Conservation (phyloP, 1,140 invertebrate species). For the Drosophila nebulosa region DNA sequence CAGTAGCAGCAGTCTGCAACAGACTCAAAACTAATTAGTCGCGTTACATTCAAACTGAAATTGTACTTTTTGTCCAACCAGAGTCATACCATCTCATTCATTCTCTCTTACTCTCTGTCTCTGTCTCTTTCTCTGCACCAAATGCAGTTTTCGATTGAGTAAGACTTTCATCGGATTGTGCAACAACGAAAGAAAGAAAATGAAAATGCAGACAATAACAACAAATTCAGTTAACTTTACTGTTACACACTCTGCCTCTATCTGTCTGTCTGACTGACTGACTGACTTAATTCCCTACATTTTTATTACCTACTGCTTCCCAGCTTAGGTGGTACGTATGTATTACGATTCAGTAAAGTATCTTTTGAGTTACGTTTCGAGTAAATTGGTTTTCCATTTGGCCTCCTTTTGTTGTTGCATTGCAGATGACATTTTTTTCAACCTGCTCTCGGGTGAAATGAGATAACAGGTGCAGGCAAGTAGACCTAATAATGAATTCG, state of each 20-base stretch:
- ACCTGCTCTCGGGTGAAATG: not conserved
- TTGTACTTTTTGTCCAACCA: slow-evolving; percentile 48
- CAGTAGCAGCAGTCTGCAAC: slow-evolving; percentile 11
- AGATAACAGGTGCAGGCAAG: not conserved
- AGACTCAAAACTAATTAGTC: slow-evolving; percentile 74
- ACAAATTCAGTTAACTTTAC: slow-evolving; percentile 76
- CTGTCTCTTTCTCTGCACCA: slow-evolving; percentile 5
- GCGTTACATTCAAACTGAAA: slow-evolving; percentile 61
- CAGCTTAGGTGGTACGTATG: slow-evolving; percentile 6
- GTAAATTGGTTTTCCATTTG: slow-evolving; percentile 8
- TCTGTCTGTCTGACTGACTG: slow-evolving; percentile 32
- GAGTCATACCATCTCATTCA: not conserved
- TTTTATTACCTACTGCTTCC: slow-evolving; percentile 36
- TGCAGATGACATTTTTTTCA: not conserved
- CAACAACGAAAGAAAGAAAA: slow-evolving; percentile 18
- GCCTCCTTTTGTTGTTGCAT: not conserved
- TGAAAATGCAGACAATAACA: slow-evolving; percentile 8
- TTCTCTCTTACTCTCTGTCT: slow-evolving; percentile 10
- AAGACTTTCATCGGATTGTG: slow-evolving; percentile 58
- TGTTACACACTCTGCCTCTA: slow-evolving; percentile 48
- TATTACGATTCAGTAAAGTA: not conserved
- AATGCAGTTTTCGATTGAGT: slow-evolving; percentile 56
- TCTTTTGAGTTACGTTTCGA: not conserved
- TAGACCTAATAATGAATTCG: not conserved
- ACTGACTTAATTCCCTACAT: slow-evolving; percentile 77